Conservation (phyloP, 2,888 invertebrate genomes). For the Drosophila picticornis region DNA sequence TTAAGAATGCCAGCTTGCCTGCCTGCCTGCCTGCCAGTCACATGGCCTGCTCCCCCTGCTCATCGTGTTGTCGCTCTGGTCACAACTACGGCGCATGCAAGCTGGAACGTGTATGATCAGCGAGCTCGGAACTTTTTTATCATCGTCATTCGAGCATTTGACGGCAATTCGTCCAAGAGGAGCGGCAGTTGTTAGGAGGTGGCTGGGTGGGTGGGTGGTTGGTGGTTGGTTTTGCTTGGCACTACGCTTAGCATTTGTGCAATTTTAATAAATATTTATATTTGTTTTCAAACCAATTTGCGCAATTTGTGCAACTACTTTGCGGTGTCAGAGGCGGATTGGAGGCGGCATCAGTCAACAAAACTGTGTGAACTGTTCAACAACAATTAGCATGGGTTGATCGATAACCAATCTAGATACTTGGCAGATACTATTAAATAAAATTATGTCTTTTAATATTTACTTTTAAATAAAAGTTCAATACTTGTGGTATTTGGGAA, state of each 20-base stretch:
- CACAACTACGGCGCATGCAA: conserved; percentile 55
- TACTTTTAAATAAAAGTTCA: not conserved
- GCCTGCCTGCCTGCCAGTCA: conserved; percentile 39
- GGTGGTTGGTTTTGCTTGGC: conserved; percentile 3
- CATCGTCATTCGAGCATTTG: conserved; percentile 45
- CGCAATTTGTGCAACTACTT: conserved; percentile 77
- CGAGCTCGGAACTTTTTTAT: conserved; percentile 35
- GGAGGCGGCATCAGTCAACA: conserved; percentile 20
- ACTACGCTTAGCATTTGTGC: conserved; percentile 64
- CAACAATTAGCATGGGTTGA: conserved; percentile 34
- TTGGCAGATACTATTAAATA: no score
- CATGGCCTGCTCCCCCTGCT: conserved; percentile 32
- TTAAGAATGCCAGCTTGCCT: conserved; percentile 8
- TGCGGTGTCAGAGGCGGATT: conserved; percentile 9
- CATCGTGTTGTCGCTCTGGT: conserved; percentile 5
- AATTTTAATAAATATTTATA: conserved; percentile 82
- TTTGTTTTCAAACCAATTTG: conserved; percentile 78
- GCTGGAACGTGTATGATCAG: conserved; percentile 50
- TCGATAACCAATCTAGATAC: not conserved
- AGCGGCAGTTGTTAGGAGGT: conserved; percentile 5
- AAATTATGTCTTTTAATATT: not conserved
- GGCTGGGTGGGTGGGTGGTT: conserved; percentile 1
- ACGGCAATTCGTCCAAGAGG: conserved; percentile 39
- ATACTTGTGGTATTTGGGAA: not conserved
- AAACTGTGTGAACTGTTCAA: conserved; percentile 43